Percentiles rank a stretch among this genome's conserved stretches.
phyloP scores from a whole-genome alignment of 2,797 vertebrate genomes.

The Cacajao melanocephalus region DNA sequence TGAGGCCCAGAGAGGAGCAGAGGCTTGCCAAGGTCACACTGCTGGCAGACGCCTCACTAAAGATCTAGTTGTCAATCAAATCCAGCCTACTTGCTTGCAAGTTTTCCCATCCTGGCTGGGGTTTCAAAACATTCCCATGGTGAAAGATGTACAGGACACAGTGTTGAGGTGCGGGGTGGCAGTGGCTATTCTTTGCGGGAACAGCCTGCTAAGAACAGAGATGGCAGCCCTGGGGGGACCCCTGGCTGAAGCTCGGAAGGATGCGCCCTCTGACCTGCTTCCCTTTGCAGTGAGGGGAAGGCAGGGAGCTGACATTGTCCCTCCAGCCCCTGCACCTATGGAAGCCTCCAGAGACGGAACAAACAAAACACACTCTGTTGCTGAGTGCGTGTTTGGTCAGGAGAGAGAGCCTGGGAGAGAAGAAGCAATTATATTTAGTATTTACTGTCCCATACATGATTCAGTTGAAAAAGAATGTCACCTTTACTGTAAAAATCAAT shows the following conservation, averaged over 20 bases:
- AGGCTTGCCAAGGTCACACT: background rate
- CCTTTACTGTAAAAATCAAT: conserved; percentile 63
- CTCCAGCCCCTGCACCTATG: background rate
- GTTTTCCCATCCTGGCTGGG: background rate
- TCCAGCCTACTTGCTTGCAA: background rate
- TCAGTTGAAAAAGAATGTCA: conserved; percentile 57
- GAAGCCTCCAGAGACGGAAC: background rate
- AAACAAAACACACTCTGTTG: background rate
- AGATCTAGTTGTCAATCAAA: background rate
- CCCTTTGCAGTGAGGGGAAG: background rate
- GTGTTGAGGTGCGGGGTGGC: background rate
- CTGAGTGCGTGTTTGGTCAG: background rate
- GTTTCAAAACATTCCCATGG: background rate
- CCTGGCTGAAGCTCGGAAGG: background rate
- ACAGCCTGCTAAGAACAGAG: background rate
- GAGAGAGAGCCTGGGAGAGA: background rate
- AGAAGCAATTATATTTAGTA: conserved; percentile 56
- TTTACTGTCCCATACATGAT: conserved; percentile 51
- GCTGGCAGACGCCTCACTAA: background rate
- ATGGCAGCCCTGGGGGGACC: background rate
- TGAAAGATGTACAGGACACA: background rate
- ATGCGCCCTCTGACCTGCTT: background rate
- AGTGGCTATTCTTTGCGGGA: background rate
- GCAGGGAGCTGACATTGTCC: too few relatives aligned
- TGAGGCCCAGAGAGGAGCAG: background rate